Conservation (phyloP, 2,113 vertebrate species). For the Lepus europaeus region DNA sequence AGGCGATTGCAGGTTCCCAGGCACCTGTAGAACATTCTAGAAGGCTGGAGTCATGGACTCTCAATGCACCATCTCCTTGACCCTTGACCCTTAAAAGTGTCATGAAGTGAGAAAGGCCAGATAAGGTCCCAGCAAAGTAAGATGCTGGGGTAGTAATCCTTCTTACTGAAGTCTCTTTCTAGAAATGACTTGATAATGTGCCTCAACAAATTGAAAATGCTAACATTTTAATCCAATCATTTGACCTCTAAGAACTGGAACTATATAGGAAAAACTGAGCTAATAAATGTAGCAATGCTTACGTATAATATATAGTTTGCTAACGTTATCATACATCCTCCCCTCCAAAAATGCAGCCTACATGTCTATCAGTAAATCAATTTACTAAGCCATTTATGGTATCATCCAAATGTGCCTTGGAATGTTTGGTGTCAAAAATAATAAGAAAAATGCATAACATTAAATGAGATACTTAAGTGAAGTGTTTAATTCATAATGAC, state of each 20-base stretch:
- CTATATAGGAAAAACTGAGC: not conserved
- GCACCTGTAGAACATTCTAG: not conserved
- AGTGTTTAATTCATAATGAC: slow-evolving; percentile 9
- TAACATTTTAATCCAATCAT: not conserved
- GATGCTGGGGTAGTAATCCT: accelerated
- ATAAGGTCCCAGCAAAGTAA: not conserved
- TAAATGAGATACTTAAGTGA: slow-evolving; percentile 49
- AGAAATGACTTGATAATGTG: not conserved
- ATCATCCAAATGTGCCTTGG: not conserved
- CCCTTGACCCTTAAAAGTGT: not conserved
- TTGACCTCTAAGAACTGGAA: not conserved
- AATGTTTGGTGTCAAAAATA: slow-evolving; percentile 33
- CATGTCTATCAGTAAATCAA: not conserved
- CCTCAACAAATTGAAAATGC: not conserved
- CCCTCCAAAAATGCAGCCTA: too few species aligned
- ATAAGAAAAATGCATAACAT: not conserved
- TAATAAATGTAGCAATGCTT: slow-evolving; percentile 24
- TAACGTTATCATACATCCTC: not conserved
- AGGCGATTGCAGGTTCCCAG: not conserved
- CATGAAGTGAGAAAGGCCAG: not conserved
- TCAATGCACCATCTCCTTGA: not conserved
- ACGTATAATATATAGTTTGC: not conserved
- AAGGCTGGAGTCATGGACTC: not conserved
- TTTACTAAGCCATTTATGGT: slow-evolving; percentile 11
- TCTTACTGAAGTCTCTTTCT: not conserved